Evolutionary conservation across 2,113 vertebrate genomes (phyloP).

Genomic region (Misgurnus anguillicaudatus): DNA sequence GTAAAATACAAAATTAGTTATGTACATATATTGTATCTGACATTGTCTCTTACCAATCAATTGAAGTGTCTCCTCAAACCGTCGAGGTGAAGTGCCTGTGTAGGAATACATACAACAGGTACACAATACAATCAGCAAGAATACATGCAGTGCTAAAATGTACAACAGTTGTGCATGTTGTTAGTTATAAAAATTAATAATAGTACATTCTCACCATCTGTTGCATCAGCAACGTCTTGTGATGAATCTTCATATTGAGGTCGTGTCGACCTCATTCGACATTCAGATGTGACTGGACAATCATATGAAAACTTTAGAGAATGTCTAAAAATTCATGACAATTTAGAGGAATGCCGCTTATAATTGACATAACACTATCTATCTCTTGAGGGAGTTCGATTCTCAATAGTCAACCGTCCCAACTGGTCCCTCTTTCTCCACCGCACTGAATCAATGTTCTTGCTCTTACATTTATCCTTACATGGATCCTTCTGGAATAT

Average conservation of each 20-base stretch:
- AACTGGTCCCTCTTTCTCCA: slow-evolving; percentile 15
- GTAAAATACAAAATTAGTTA: slow-evolving; percentile 9
- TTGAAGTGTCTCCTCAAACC: slow-evolving; percentile 9
- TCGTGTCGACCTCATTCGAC: slow-evolving; percentile 1
- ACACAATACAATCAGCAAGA: slow-evolving; percentile 11
- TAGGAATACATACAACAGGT: slow-evolving; percentile 12
- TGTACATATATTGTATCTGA: slow-evolving; percentile 8
- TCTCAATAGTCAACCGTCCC: slow-evolving; percentile 6
- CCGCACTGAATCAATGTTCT: slow-evolving; percentile 2
- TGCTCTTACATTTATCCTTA: slow-evolving; percentile 1
- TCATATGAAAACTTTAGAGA: slow-evolving; percentile 7
- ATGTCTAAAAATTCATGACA: not conserved
- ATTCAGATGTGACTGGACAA: slow-evolving; percentile 6
- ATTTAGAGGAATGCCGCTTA: slow-evolving; percentile 1
- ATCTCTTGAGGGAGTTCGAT: slow-evolving; percentile 8
- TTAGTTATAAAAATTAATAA: slow-evolving; percentile 2
- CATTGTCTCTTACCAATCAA: slow-evolving; percentile 6
- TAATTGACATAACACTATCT: not conserved
- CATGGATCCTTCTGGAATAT: slow-evolving; percentile 11
- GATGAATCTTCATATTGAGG: slow-evolving; percentile 13
- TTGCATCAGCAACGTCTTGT: not conserved
- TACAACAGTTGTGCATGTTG: slow-evolving; percentile 1
- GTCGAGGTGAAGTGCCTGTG: slow-evolving; percentile 4
- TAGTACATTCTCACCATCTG: slow-evolving; percentile 7
- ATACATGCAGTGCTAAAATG: slow-evolving; percentile 10